These are phyloP conservation scores for Trissolcus basalis DNA, from an alignment of 1,140 invertebrate genomes.

Conservation along the genomic window DNA sequence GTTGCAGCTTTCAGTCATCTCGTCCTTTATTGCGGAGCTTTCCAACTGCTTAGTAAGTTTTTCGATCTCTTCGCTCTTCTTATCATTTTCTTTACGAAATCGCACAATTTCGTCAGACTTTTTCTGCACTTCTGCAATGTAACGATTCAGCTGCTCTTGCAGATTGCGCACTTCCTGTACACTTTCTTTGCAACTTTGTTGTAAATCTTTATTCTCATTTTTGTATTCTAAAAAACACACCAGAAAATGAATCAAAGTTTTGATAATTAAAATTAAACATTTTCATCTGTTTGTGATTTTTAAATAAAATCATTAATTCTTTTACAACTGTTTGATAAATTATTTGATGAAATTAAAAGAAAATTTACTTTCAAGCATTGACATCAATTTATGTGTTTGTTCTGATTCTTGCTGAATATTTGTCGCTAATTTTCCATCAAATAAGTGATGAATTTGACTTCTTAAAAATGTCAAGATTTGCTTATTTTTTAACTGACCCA, in stretches of 20 bases:
- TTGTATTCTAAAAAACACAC: conserved; percentile 11
- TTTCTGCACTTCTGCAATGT: neutral
- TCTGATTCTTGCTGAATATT: conserved; percentile 16
- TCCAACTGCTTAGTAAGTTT: conserved; percentile 1
- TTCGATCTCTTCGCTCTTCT: conserved; percentile 17
- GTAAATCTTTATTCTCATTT: conserved; percentile 23
- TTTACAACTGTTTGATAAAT: too few relatives aligned
- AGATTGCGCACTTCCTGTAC: conserved; percentile 16
- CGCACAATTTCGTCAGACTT: conserved; percentile 1
- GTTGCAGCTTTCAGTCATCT: conserved; percentile 1
- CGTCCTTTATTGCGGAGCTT: conserved; percentile 6
- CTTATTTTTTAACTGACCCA: neutral
- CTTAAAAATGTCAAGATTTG: neutral
- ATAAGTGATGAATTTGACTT: neutral
- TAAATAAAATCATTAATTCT: too few relatives aligned
- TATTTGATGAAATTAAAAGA: neutral
- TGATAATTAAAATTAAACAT: too few relatives aligned
- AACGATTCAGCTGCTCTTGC: conserved; percentile 11
- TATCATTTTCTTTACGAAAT: conserved; percentile 7
- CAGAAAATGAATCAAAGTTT: neutral
- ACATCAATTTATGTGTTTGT: conserved; percentile 14
- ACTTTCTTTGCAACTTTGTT: conserved; percentile 12
- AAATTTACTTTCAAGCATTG: conserved; percentile 16
- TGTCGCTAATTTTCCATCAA: neutral
- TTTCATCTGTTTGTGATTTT: too few relatives aligned